Evolutionary conservation across 2,888 invertebrate species (phyloP).

Genomic region (Prenolepis imparis): DNA sequence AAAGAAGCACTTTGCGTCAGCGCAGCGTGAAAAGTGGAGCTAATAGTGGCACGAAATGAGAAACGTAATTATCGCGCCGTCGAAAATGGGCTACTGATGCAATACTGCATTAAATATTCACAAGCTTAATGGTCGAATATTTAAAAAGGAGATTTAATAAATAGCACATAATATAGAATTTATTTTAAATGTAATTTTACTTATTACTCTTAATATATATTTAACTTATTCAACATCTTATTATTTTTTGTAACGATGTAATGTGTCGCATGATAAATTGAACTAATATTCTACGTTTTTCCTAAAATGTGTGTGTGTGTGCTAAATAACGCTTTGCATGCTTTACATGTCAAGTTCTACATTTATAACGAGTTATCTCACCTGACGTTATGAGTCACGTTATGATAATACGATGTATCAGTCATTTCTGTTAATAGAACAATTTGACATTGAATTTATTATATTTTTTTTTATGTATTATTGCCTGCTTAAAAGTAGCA

Average conservation of each 20-base stretch:
- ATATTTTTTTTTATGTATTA: conserved; percentile 2
- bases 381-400: conserved; percentile 37
- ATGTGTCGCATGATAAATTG: not conserved
- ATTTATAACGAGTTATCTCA: conserved; percentile 48
- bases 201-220: not conserved
- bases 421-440: conserved; percentile 24
- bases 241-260: not conserved
- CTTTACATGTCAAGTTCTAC: conserved; percentile 16
- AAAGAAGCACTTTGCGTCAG: conserved; percentile 70
- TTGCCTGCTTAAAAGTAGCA: not conserved
- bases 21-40: conserved; percentile 69
- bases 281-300: conserved; percentile 11
- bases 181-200: not conserved
- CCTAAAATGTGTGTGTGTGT: too few species aligned
- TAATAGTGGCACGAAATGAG: conserved; percentile 65
- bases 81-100: conserved; percentile 50
- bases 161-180: not conserved
- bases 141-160: not conserved
- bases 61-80: conserved; percentile 67
- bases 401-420: conserved; percentile 33
- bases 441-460: conserved; percentile 27
- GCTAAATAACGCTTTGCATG: conserved; percentile 1
- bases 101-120: conserved; percentile 22
- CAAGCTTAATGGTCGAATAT: not conserved
- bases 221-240: not conserved